Evolutionary conservation across 2,888 invertebrate species (phyloP), one percentile per base, ranked within the genome.

Genomic region (Cosmorhoe ocellata): DNA sequence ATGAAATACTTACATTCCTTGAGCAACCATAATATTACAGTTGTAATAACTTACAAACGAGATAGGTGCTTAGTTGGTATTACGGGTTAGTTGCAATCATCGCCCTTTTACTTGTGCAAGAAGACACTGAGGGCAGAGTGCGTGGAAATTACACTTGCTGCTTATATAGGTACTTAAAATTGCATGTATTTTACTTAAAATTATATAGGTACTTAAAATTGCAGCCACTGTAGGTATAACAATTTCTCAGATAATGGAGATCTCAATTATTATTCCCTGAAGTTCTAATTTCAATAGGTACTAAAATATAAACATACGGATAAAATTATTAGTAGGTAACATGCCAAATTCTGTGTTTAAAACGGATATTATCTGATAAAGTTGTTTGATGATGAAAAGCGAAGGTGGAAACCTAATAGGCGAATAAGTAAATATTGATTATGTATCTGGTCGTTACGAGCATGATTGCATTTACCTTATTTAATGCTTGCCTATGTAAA

Each of bases 101-200:
- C 43, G 39, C 40, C 34, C 43, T 51, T 45, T 45, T 11, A 4
- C 44, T 58, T 60, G 46, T 39, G 54, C 38, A 58, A 58, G 26
- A 54, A 51, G 8, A 33, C 11, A 13, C 28, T 42, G 28, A 52
- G 47, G 54, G 46, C 51, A 61, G 24, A 61, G 56, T 51, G 37
- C 34, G 34, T 10, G 27, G 13, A 47, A 36, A 57, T 51, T 45
- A 46, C 42, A 46, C 28, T 33, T 33, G 8, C 14, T 24, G 24
- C 7, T 24, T 7, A 6, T 24, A 24, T 6, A 24, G 2, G 18
- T 18, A 18, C 18, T 2, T 18, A 18, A 4, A 18, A 18, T 18
- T 18, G 18, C 18, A 18, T n/a, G n/a, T n/a, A n/a, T n/a, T n/a
- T n/a, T n/a, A n/a, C n/a, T n/a, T n/a, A n/a, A n/a, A n/a, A n/a